Evolutionary conservation across 1,140 invertebrate genomes (phyloP), one percentile per base, ranked within the genome.

Genomic region (Pseudomyrmex pallidus): DNA sequence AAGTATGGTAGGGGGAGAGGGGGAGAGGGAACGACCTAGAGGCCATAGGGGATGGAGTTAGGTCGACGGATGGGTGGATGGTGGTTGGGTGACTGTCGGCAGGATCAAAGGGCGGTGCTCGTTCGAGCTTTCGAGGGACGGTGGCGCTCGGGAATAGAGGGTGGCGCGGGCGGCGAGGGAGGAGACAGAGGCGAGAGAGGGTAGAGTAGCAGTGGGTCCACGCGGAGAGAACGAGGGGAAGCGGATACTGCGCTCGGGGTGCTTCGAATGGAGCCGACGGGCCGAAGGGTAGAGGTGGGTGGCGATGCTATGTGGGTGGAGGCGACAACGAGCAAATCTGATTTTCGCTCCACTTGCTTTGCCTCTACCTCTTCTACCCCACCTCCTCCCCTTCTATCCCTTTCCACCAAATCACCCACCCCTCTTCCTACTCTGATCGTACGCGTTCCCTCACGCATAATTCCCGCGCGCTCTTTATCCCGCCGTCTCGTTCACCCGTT

Each of bases 251-350:
- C 68, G 64, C 54, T 62, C 62, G 82, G 83, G 87, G 77, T 82
- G 83, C 63, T 50, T 83, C 89, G 88, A 89, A 90, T 89, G 89
- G 86, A 90, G 86, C 85, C 87, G 90, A 88, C 91, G 90, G 91
- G 86, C 84, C 85, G 83, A 82, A 74, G 85, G 82, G 57, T 46
- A 85, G 87, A 85, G 73, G 84, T 85, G 83, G 78, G 85, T 84
- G 86, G 87, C 83, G 85, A 83, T 84, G 90, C 87, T 89, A 87
- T 84, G 91, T 90, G 87, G 92, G 89, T 91, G 89, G 91, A 93
- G 92, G 93, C 92, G 92, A 94, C 92, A 94, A 94, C 92, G 92
- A 92, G 92, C 87, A 94, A 94, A 94, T 94, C 93, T 93, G 93
- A 93, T 93, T 94, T 93, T 94, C 92, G 90, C 92, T 94, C 89